These are phyloP conservation scores for Phylloscopus trochiloides DNA, from an alignment of 2,113 vertebrate species.

Conservation along the genomic window DNA sequence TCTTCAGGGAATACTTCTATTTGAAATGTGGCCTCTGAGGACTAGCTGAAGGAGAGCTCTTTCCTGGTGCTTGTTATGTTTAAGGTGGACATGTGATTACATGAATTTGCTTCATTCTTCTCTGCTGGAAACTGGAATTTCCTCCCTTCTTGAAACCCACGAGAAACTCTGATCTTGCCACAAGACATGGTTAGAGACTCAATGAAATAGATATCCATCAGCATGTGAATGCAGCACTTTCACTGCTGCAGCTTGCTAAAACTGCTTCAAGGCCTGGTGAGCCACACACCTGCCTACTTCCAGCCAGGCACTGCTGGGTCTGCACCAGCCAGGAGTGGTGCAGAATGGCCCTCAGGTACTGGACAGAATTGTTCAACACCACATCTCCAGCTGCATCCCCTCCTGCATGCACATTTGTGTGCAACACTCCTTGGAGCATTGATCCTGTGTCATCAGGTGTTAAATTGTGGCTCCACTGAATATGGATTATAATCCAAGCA, in stretches of 20 bases:
- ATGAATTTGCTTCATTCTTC: constrained; percentile 1
- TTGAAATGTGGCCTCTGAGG: background rate
- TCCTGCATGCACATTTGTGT: background rate
- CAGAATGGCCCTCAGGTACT: background rate
- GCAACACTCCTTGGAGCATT: background rate
- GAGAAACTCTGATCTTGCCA: constrained; percentile 8
- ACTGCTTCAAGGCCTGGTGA: background rate
- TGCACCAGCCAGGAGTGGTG: background rate
- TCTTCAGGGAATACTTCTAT: background rate
- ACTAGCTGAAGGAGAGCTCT: constrained; percentile 6
- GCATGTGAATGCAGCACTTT: background rate
- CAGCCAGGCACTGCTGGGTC: background rate
- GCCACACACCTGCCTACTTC: background rate
- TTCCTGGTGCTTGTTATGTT: constrained; percentile 3
- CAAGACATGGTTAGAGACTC: background rate
- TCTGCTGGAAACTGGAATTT: constrained; percentile 28
- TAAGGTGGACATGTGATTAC: background rate
- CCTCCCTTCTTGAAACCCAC: constrained; percentile 2
- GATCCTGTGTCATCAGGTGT: background rate
- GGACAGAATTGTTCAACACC: background rate
- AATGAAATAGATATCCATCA: background rate
- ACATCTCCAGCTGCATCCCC: background rate
- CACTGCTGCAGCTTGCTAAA: background rate
- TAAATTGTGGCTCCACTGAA: background rate
- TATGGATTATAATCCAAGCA: background rate